A percentile compares a stretch with the other conserved stretches of the same genome.
phyloP scores from a whole-genome alignment of 2,888 invertebrate species.

The Hydraecia micacea region DNA sequence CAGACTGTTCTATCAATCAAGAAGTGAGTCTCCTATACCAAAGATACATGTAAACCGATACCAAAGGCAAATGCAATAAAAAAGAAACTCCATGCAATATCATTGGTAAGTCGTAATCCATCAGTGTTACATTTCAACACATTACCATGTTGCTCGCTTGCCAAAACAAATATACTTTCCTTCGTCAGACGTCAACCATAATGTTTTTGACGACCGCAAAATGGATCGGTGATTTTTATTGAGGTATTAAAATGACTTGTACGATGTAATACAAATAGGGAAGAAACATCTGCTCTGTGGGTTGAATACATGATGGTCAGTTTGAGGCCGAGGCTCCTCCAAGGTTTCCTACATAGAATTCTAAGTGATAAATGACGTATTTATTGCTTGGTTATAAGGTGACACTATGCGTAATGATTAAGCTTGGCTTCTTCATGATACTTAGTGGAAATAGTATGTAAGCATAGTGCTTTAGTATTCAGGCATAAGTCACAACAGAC shows the following conservation, averaged over 20 bases:
- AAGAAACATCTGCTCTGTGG: constrained; percentile 51
- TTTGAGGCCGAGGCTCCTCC: constrained; percentile 60
- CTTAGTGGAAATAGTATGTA: neutral
- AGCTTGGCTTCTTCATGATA: constrained; percentile 8
- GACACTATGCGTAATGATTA: constrained; percentile 40
- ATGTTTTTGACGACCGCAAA: constrained; percentile 63
- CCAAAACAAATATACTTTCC: constrained; percentile 73
- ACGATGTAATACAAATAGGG: constrained; percentile 52
- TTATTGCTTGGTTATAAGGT: constrained; percentile 43
- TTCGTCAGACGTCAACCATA: constrained; percentile 66
- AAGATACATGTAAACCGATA: constrained; percentile 40
- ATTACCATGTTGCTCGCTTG: constrained; percentile 70
- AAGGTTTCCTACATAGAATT: constrained; percentile 60
- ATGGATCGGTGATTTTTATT: constrained; percentile 59
- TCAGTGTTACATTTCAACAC: constrained; percentile 71
- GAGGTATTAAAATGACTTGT: constrained; percentile 62
- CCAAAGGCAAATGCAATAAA: constrained; percentile 31
- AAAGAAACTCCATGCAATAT: constrained; percentile 50
- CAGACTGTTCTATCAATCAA: constrained; percentile 3
- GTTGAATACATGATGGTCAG: constrained; percentile 61
- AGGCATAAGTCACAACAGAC: neutral
- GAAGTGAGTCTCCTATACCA: neutral
- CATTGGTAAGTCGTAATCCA: constrained; percentile 52
- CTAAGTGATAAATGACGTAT: constrained; percentile 51
- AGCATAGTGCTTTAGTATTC: neutral